A percentile compares a stretch with the other conserved stretches of the same genome.
These are phyloP conservation scores for Pardalotus punctatus DNA, from an alignment of 2,113 vertebrate species.

Conservation along the genomic window DNA sequence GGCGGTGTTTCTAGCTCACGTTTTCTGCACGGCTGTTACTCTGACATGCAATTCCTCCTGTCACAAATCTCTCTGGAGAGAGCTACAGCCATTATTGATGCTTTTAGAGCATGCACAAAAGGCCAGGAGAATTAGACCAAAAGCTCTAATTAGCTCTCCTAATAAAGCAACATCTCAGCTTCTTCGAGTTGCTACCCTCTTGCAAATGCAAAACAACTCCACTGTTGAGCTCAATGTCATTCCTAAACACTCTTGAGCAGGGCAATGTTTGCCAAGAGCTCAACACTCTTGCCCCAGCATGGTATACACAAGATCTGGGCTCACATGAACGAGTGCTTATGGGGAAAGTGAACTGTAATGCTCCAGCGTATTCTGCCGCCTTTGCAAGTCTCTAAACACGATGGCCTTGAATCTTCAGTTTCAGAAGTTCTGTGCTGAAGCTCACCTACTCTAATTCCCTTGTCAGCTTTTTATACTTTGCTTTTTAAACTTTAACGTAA, in stretches of 20 bases:
- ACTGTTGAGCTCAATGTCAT: not conserved
- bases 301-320: not conserved
- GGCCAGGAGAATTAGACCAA: not conserved
- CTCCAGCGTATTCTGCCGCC: accelerated
- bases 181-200: not conserved
- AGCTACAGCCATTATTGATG: not conserved
- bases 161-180: not conserved
- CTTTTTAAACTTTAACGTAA: not conserved
- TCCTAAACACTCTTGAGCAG: not conserved
- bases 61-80: not conserved
- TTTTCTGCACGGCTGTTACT: not conserved
- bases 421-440: not conserved
- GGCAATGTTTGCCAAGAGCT: not conserved
- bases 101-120: not conserved
- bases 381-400: not conserved
- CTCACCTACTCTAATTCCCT: not conserved
- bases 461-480: constrained; percentile 5
- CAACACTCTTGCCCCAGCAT: not conserved
- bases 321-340: not conserved
- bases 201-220: not conserved
- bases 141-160: not conserved
- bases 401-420: not conserved
- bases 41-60: not conserved
- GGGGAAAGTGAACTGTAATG: not conserved
- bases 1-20: not conserved